Conservation (phyloP, 2,888 invertebrate genomes). For the Notodonta dromedarius region DNA sequence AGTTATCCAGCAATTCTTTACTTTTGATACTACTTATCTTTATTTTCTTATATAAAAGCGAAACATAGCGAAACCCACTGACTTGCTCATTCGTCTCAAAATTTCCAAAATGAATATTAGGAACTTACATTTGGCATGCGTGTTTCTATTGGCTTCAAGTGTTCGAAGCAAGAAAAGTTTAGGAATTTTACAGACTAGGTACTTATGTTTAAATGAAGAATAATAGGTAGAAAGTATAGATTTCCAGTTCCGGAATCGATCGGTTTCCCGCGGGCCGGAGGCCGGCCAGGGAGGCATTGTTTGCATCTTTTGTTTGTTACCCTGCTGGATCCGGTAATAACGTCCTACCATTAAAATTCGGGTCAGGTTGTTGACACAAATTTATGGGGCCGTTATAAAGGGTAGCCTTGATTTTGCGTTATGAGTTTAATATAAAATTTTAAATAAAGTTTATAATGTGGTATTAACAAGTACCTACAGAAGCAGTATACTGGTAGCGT, state of each 20-base stretch:
- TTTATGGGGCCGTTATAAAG: constrained; percentile 71
- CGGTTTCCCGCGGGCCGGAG: constrained; percentile 39
- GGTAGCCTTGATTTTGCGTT: constrained; percentile 58
- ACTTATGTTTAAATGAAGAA: constrained; percentile 13
- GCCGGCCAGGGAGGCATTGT: constrained; percentile 58
- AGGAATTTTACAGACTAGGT: neutral
- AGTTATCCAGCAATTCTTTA: too few relatives aligned
- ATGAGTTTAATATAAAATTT: constrained; percentile 16
- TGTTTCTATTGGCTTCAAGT: too few relatives aligned
- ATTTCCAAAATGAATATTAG: too few relatives aligned
- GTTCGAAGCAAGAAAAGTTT: too few relatives aligned
- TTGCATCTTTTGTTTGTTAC: constrained; percentile 71
- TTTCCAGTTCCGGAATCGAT: constrained; percentile 38
- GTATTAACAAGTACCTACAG: neutral
- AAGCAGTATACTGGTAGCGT: neutral
- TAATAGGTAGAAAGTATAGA: constrained; percentile 23
- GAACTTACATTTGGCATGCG: too few relatives aligned
- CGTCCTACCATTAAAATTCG: constrained; percentile 75
- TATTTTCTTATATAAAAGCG: too few relatives aligned
- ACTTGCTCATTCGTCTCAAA: too few relatives aligned
- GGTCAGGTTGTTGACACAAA: constrained; percentile 78
- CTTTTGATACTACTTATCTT: too few relatives aligned
- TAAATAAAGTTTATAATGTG: neutral
- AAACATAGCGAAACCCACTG: too few relatives aligned
- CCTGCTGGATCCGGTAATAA: constrained; percentile 70